A percentile compares a stretch with the other conserved stretches of the same genome.
Evolutionary conservation across 2,888 invertebrate genomes (phyloP).

Genomic region (Leptogaster cylindrica): DNA sequence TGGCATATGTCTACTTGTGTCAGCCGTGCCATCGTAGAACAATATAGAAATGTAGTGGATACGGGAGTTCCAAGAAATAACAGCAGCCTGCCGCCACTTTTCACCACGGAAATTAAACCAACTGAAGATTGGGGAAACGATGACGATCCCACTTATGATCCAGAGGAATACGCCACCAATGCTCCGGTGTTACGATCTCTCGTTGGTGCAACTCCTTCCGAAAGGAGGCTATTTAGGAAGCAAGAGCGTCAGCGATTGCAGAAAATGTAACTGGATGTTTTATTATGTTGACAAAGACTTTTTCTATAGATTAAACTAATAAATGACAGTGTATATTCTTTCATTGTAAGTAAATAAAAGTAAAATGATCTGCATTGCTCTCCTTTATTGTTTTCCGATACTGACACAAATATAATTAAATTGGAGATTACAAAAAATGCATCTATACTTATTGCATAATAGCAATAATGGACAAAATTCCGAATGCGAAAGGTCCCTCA

Average conservation of each 20-base stretch:
- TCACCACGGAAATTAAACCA: not conserved
- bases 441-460: too few species aligned
- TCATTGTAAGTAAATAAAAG: too few species aligned
- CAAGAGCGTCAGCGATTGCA: constrained; percentile 8
- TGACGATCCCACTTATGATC: constrained; percentile 35
- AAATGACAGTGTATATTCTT: too few species aligned
- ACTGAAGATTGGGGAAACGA: constrained; percentile 42
- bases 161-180: constrained; percentile 1
- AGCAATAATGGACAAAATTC: too few species aligned
- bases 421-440: too few species aligned
- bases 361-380: too few species aligned
- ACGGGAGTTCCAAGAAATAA: not conserved
- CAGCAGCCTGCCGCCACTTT: not conserved
- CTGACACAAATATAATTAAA: too few species aligned
- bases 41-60: constrained; percentile 27
- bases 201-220: constrained; percentile 23
- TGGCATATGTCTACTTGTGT: constrained; percentile 40
- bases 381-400: too few species aligned
- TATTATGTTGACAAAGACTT: too few species aligned
- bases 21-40: constrained; percentile 30
- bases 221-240: constrained; percentile 18
- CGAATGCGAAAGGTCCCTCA: not conserved
- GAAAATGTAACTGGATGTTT: too few species aligned
- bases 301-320: too few species aligned
- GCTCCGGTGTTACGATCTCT: constrained; percentile 5